Base-by-base conservation (phyloP, 2,113 vertebrate genomes). In the Falcunculus frontatus region DNA sequence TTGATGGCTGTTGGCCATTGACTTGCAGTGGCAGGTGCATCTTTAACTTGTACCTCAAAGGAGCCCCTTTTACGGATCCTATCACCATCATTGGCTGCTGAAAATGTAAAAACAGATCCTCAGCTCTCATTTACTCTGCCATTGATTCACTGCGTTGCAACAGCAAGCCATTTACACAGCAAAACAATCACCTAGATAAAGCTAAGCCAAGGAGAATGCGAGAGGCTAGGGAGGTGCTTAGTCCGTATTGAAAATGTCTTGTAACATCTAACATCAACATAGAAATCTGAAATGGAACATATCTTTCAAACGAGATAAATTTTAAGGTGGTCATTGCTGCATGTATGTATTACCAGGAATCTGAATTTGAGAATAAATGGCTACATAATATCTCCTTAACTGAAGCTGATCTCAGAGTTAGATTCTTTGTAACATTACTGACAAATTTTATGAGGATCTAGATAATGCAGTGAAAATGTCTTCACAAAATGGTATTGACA, bases 21-120 rank as follows among this genome's bases (percentile, higher is more conserved):
- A 60, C 83, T 95, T 81, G 35, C 27, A 60, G 35, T 64, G 30
- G 79, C 68, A 93, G 91, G 90, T 41, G 0, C 22, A 67, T 90
- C 76, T 89, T 86, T 95, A 84, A 78, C 76, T 93, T 81, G 33
- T 37, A 64, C 42, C 85, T 92, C 86, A 89, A 78, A 90, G 56
- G 22, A 92, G 4, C 13, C 18, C 14, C 64, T 92, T 80, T 59
- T 78, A 81, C 67, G 64, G 50, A 47, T 55, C 22, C 23, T 59
- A 39, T 75, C 50, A 35, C 64, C 82, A 32, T 81, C 72, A 67
- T 13, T 2, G 10, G 55, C 35, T 67, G 39, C 32, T 89, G 84
- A 89, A 87, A 95, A 92, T 47, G 46, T 33, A 90, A 92, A 93
- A 89, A 11, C 1, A 14, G 11, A 78, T 84, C 42, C 52, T 88